Evolutionary conservation across 1,140 invertebrate species (phyloP), one percentile per base, ranked within the genome.

Genomic region (Hyles euphorbiae): DNA sequence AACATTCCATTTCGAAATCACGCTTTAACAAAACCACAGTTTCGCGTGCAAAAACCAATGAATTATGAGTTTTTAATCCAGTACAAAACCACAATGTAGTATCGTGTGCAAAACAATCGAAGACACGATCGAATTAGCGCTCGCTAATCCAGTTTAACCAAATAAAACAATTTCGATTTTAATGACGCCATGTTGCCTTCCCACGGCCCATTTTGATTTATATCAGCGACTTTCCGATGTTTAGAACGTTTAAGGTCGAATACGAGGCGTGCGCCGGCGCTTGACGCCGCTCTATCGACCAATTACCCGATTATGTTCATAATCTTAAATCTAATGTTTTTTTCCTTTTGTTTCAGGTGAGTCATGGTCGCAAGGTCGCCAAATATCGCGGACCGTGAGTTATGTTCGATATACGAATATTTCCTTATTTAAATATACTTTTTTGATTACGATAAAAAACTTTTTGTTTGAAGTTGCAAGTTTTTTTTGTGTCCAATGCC

Each of bases 311-410:
- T 52, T 34, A 34, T 52, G 34, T 52, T 34, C 5, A 52, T 52
- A 52, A 22, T 22, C 22, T 22, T 22, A 22, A 22, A 22, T 22
- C 22, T 22, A 22, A 22, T 22, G 22, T 22, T 52, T 9, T 52
- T 34, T 10, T n/a, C 34, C n/a, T 52, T 52, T 52, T 52, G 50
- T 52, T 52, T 52, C n/a, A 52, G 50, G 50, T 52, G 50, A 52
- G 50, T 52, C 50, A 52, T 12, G 8, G 22, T 22, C 36, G 8
- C 36, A 40, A 40, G 36, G 36, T 40, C 36, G 36, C 1, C 36
- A 5, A 40, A 40, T 8, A 8, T 40, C 36, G 36, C 36, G 36
- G 36, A 1, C 36, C 2, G 36, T 40, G 36, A 40, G 36, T 40
- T 40, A 40, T 40, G 36, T 40, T 40, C 22, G 22, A 22, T 22